Evolutionary conservation across 1,140 invertebrate species (phyloP), one percentile per base, ranked within the genome.

Genomic region (Ladona fulva): DNA sequence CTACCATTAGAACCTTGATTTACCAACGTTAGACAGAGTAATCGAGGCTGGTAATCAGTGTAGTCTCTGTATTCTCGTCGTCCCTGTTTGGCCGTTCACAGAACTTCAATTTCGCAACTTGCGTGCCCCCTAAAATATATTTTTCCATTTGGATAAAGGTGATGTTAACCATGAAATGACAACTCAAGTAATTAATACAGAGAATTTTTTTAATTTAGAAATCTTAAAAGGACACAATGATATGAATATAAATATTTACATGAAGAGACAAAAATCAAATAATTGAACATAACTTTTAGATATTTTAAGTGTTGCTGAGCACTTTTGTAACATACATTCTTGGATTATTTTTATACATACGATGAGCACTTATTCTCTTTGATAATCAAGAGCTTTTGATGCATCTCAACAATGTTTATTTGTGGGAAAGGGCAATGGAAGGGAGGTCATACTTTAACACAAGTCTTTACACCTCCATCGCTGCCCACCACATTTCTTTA

Each of bases 201-300:
- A 85, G 84, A 86, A 84, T 84, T 83, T 82, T 85, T 85, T 85
- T 85, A 84, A 84, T 77, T 85, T 85, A 85, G 82, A 84, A 85
- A 85, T 84, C 83, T 83, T 84, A 82, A 84, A 85, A 84, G 82
- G 84, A 83, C 80, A 82, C 82, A 81, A 83, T 84, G 85, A 85
- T 85, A 85, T 85, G 85, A 84, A 85, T 82, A 84, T 85, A 85
- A 85, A 85, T 85, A 85, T 85, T 82, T 85, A 85, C 85, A 85
- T 66, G 52, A 22, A 66, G 52, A 66, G 52, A 66, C 52, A 66
- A 66, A 66, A 66, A 66, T 66, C 52, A 66, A 66, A 66, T 66
- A 66, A 66, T 19, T 66, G 52, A 66, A 66, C 52, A 66, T 66
- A 66, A 66, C 52, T 66, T 66, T 66, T 66, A 66, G 52, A 66